These are phyloP conservation scores for Drosophila stalkeri DNA, from an alignment of 2,888 invertebrate genomes.

Conservation along the genomic window DNA sequence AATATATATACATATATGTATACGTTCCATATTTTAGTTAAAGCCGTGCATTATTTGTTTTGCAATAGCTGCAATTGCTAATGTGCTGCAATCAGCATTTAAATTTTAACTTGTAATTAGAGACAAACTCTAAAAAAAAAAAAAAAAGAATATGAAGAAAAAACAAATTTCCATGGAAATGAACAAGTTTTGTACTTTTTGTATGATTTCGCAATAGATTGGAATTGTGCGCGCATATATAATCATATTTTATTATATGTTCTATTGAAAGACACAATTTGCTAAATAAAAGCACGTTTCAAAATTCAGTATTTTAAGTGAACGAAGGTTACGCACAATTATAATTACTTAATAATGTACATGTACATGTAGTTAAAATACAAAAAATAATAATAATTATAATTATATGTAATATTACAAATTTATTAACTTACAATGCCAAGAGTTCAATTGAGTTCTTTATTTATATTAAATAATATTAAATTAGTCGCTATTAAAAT, in stretches of 20 bases:
- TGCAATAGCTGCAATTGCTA: constrained; percentile 56
- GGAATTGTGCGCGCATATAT: background rate
- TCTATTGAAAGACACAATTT: background rate
- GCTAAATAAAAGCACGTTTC: constrained; percentile 5
- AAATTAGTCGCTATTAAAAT: no score
- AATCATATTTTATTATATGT: constrained; percentile 18
- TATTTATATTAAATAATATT: no score
- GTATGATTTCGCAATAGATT: constrained; percentile 6
- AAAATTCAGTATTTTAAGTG: background rate
- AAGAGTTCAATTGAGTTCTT: no score
- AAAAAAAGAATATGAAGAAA: background rate
- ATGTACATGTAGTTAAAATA: no score
- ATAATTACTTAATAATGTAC: background rate
- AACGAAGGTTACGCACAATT: constrained; percentile 2
- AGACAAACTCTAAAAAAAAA: constrained; percentile 16
- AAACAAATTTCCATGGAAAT: constrained; percentile 37
- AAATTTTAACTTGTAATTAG: constrained; percentile 33
- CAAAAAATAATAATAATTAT: no score
- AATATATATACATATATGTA: background rate
- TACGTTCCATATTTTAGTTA: constrained; percentile 35
- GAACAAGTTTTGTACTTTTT: constrained; percentile 1
- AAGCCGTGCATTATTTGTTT: constrained; percentile 54
- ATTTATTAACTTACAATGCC: no score
- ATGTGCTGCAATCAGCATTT: constrained; percentile 67
- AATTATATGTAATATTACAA: no score